Conservation (phyloP, 2,888 invertebrate genomes). For the Thereva unica region DNA sequence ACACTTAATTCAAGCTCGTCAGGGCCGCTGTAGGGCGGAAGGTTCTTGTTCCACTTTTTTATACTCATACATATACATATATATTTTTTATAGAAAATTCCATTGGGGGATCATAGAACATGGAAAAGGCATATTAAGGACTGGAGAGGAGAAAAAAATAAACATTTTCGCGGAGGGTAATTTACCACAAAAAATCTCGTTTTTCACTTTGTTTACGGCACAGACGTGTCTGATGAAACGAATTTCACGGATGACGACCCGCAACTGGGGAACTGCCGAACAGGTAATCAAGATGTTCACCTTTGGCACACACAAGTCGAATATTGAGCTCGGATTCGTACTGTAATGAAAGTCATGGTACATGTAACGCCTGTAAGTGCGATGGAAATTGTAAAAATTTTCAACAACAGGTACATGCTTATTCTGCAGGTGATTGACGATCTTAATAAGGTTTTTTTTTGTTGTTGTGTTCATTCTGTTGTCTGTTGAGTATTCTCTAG, state of each 20-base stretch:
- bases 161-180: constrained; percentile 36
- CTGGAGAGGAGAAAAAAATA: constrained; percentile 10
- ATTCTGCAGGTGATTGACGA: too few species aligned
- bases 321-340: constrained; percentile 15
- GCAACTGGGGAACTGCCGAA: constrained; percentile 6
- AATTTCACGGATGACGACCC: constrained; percentile 35
- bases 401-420: too few species aligned
- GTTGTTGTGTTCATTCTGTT: too few species aligned
- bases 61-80: too few species aligned
- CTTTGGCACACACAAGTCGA: constrained; percentile 1
- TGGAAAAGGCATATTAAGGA: constrained; percentile 37
- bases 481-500: too few species aligned
- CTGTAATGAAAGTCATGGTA: constrained; percentile 32
- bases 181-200: constrained; percentile 37
- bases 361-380: constrained; percentile 14
- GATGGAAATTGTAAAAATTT: too few species aligned
- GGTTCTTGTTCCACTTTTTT: constrained; percentile 5
- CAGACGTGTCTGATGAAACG: constrained; percentile 36
- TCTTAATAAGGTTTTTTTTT: too few species aligned
- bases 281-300: constrained; percentile 31
- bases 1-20: too few species aligned
- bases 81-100: constrained; percentile 7
- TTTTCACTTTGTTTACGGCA: constrained; percentile 37
- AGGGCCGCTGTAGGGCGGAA: background rate
- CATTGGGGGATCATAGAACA: constrained; percentile 31